Evolutionary conservation across 2,113 vertebrate genomes (phyloP), one percentile per base, ranked within the genome.

Genomic region (Glaucidium brasilianum): DNA sequence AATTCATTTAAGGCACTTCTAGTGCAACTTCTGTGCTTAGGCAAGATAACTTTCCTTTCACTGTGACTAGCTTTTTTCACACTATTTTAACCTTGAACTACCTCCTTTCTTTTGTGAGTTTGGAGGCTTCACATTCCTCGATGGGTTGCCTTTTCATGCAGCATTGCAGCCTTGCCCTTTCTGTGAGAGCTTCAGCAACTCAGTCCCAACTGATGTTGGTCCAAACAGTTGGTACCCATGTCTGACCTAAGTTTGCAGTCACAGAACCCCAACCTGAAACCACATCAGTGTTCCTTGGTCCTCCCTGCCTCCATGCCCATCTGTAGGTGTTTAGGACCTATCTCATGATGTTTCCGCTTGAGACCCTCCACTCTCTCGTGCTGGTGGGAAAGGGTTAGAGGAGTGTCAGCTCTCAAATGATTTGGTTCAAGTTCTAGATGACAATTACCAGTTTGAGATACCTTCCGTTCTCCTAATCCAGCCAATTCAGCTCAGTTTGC

Each of bases 271-370:
- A n/a, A 30, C 8, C 8, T 26, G 43, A 75, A 82, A 7, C 14
- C 56, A 19, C 25, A 13, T 7, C 10, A 3, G 14, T 6, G 19
- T 63, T 66, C 60, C 19, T 37, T 0, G 0, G 47, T 27, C 37
- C 17, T 53, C 45, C 6, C 20, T 49, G 37, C 23, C 52, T 49
- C 56, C 15, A 2, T 53, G 27, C 16, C 37, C 62, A 32, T 21
- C 22, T 50, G 26, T 20, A 32, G 6, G 45, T 2, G 17, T 41
- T 45, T 49, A 86, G n/a, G 37, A 39, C 5, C 1, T 3, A 37
- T 2, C 22, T 79, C 55, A 5, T 0, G 5, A 15, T 12, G 35
- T 26, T 55, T 81, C 56, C 37, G n/a, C 20, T 25, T 26, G 34
- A 16, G 45, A 27, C 1, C 15, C 8, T 72, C 37, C 4, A 7